Evolutionary conservation across 2,113 vertebrate genomes (phyloP).

Genomic region (Brevimyrus niger): DNA sequence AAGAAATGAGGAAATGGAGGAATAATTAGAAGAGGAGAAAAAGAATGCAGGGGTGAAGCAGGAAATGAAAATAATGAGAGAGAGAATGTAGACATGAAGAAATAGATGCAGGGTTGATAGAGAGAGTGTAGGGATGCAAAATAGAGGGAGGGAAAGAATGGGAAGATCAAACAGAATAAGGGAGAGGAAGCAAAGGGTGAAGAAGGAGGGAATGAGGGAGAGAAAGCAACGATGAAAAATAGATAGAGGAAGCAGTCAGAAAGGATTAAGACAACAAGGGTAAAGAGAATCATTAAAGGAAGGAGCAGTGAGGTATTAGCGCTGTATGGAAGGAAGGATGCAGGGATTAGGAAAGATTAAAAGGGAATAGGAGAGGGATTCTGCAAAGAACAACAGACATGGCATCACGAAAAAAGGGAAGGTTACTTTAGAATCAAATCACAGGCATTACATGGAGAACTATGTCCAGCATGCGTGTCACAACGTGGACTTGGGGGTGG

Average conservation of each 20-base stretch:
- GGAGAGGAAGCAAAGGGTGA: not conserved
- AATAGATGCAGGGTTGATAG: not conserved
- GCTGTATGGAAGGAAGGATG: not conserved
- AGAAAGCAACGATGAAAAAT: not conserved
- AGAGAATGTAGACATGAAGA: not conserved
- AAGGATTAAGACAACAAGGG: not conserved
- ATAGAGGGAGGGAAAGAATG: not conserved
- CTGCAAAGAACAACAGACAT: not conserved
- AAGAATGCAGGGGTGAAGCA: not conserved
- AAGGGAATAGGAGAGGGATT: not conserved
- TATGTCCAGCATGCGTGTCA: too few relatives aligned
- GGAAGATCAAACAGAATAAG: not conserved
- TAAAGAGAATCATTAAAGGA: not conserved
- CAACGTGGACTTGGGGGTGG: too few relatives aligned
- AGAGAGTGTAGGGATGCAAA: not conserved
- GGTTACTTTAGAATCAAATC: not conserved
- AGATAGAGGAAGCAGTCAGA: not conserved
- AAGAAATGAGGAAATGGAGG: not conserved
- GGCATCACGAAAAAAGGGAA: not conserved
- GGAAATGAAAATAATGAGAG: not conserved
- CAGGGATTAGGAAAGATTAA: not conserved
- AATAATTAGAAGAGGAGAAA: not conserved
- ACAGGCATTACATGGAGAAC: not conserved
- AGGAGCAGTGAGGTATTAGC: not conserved
- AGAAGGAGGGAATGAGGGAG: not conserved